Evolutionary conservation across 2,113 vertebrate genomes (phyloP).

Genomic region (Pavo muticus): DNA sequence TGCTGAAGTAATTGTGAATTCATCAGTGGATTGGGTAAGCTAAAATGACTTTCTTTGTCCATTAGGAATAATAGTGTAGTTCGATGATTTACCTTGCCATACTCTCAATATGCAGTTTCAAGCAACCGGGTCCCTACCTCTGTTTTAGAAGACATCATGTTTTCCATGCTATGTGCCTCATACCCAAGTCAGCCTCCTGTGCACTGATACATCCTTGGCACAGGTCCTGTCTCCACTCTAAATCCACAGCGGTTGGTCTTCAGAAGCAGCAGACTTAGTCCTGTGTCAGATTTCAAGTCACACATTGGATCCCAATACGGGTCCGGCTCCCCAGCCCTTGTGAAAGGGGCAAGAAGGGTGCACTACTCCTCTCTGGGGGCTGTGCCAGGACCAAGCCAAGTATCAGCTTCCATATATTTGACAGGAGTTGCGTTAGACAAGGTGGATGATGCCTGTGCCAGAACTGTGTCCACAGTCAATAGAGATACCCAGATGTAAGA

Average conservation of each 20-base stretch:
- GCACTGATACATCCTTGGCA: background rate
- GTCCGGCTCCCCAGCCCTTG: background rate
- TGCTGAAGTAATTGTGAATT: background rate
- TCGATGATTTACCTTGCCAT: background rate
- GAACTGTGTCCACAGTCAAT: background rate
- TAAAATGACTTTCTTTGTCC: background rate
- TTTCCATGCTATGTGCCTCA: background rate
- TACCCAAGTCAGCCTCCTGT: background rate
- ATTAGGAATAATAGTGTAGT: background rate
- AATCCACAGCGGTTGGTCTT: background rate
- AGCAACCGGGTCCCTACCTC: background rate
- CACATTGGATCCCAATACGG: rapidly evolving
- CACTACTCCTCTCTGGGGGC: background rate
- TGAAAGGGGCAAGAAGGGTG: background rate
- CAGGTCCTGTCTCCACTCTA: background rate
- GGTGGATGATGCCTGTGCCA: background rate
- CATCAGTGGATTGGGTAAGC: background rate
- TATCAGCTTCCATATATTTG: background rate
- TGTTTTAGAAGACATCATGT: background rate
- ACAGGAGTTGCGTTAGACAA: background rate
- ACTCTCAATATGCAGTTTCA: background rate
- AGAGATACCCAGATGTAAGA: background rate
- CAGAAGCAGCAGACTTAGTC: background rate
- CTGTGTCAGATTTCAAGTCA: background rate
- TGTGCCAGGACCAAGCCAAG: background rate